phyloP scores from a whole-genome alignment of 2,797 vertebrate genomes.

The Rhinoraja longicauda region DNA sequence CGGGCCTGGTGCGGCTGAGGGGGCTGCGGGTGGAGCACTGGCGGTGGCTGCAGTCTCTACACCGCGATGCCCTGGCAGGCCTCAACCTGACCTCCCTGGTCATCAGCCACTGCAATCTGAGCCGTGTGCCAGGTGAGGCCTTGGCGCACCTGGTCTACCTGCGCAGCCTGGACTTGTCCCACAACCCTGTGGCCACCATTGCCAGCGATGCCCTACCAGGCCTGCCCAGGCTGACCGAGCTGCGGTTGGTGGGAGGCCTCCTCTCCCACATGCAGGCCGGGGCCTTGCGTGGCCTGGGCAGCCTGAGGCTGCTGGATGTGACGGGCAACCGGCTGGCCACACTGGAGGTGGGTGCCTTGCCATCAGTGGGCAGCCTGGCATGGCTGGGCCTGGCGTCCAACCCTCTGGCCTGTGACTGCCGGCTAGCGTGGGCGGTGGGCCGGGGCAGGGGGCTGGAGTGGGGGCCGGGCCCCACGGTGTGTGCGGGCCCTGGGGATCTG shows the following conservation, averaged over 20 bases:
- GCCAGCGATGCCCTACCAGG: slow-evolving; percentile 61
- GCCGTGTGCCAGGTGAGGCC: slow-evolving; percentile 65
- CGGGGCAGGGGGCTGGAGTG: slow-evolving; percentile 64
- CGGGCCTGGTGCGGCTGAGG: slow-evolving; percentile 59
- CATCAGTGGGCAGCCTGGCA: slow-evolving; percentile 72
- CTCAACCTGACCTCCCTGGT: slow-evolving; percentile 77
- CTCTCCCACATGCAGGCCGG: slow-evolving; percentile 67
- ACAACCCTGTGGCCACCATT: slow-evolving; percentile 75
- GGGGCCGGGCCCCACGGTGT: slow-evolving; percentile 63
- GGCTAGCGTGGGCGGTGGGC: slow-evolving; percentile 79
- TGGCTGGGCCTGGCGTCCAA: slow-evolving; percentile 75
- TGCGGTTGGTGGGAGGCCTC: slow-evolving; percentile 69
- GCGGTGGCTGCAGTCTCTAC: slow-evolving; percentile 64
- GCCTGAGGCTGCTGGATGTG: slow-evolving; percentile 74
- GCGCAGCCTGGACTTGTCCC: slow-evolving; percentile 74
- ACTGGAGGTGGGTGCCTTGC: slow-evolving; percentile 73
- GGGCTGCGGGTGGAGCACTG: slow-evolving; percentile 70
- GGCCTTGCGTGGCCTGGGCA: slow-evolving; percentile 71
- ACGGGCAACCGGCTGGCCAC: slow-evolving; percentile 75
- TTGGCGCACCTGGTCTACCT: slow-evolving; percentile 70
- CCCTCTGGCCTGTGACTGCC: slow-evolving; percentile 79
- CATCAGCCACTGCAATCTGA: slow-evolving; percentile 73
- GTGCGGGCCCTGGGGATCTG: slow-evolving; percentile 54
- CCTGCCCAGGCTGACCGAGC: slow-evolving; percentile 71
- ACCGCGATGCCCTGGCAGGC: slow-evolving; percentile 67